Base-by-base conservation (phyloP, 2,113 vertebrate genomes). In the Oceanites oceanicus region DNA sequence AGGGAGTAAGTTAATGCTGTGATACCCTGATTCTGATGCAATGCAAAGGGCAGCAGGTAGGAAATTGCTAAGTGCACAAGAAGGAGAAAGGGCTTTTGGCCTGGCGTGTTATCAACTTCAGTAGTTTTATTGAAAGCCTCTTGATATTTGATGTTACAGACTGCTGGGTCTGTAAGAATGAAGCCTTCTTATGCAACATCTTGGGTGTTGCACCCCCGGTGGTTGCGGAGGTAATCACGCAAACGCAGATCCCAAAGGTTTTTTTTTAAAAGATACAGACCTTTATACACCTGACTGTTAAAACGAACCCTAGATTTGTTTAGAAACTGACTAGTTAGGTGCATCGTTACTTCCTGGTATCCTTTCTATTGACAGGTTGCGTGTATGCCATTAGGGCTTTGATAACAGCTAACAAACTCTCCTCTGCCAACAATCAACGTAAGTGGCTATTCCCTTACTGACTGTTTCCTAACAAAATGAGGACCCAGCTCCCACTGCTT, bases 191-290 rank as follows among this genome's bases (percentile, higher is more conserved):
- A 34, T 0, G 0, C 61, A 78, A 42, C 15, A 19, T 38, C 20
- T 30, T 10, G 40, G 56, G 26, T 26, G 16, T 38, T 66, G 26
- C 42, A 70, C 3, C 12, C 25, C 27, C 11, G 2, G 0, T 40
- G 56, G 11, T 21, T 76, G 44, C 2, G 1, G 26, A 92, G 13
- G 36, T 44, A 67, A 86, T 45, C 88, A 44, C 0, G 0, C 17
- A 83, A 83, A 70, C 13, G 66, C 8, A 32, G 19, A 65, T 53
- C 29, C 7, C 58, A 79, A 82, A 79, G 14, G 47, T 2, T 30
- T 65, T 56, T 86, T 80, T 44, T 17, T 2, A 32, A 44, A 42
- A 67, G 15, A 18, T 45, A 42, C 8, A 90, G 42, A 25, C 6
- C 14, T 76, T 65, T 45, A 36, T 32, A 50, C 16, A 58, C 3